phyloP scores from a whole-genome alignment of 2,113 vertebrate species.

The Microtus pennsylvanicus region DNA sequence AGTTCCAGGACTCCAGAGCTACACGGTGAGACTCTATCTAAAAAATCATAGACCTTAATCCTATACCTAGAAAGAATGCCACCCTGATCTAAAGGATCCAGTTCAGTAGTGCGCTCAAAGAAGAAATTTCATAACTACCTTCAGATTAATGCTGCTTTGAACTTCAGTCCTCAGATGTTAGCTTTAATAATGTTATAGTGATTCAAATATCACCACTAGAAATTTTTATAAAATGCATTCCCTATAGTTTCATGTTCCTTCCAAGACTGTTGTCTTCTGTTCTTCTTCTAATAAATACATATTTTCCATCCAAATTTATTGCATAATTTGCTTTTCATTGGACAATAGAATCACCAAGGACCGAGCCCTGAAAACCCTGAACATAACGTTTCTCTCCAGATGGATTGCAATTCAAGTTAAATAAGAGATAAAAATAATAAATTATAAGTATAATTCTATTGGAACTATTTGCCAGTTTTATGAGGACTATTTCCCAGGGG shows the following conservation, averaged over 20 bases:
- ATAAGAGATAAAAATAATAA: background rate
- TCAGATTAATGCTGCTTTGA: background rate
- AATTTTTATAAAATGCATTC: constrained; percentile 39
- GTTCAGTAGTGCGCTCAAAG: background rate
- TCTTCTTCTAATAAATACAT: background rate
- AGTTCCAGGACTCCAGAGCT: background rate
- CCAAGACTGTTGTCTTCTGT: background rate
- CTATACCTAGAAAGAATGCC: background rate
- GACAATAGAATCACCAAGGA: background rate
- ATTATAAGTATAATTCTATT: background rate
- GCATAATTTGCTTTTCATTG: constrained; percentile 25
- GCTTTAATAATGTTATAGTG: background rate
- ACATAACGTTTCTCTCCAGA: constrained; percentile 15
- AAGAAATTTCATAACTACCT: background rate
- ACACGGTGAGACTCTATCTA: background rate
- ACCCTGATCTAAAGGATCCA: background rate
- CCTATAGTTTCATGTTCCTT: background rate
- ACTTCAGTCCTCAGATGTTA: background rate
- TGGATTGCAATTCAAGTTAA: constrained; percentile 17
- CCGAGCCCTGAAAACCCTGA: background rate
- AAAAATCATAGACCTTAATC: background rate
- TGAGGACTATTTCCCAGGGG: background rate
- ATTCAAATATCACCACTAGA: background rate
- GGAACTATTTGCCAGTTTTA: constrained; percentile 25
- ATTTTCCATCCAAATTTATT: background rate